phyloP scores from a whole-genome alignment of 2,888 invertebrate genomes.

The Xanthorhoe designata region DNA sequence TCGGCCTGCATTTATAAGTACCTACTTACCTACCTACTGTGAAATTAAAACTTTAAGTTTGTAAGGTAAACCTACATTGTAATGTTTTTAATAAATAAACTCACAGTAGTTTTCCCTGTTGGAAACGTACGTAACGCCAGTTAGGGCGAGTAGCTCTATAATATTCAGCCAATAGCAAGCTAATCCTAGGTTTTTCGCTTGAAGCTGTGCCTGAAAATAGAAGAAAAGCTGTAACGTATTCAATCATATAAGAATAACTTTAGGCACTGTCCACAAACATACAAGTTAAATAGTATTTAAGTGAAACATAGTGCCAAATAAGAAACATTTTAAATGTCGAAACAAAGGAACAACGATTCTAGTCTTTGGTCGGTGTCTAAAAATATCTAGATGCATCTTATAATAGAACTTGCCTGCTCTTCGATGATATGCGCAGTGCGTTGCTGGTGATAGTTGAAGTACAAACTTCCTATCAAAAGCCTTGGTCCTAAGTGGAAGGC shows the following conservation, averaged over 20 bases:
- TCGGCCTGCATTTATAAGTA: too few species aligned
- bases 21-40: too few species aligned
- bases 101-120: constrained; percentile 98
- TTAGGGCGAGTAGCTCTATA: constrained; percentile 93
- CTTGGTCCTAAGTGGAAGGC: constrained; percentile 97
- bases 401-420: constrained; percentile 67
- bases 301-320: too few species aligned
- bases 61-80: background rate
- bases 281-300: too few species aligned
- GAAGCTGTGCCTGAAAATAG: constrained; percentile 75
- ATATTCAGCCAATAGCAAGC: constrained; percentile 93
- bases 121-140: constrained; percentile 96
- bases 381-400: constrained; percentile 6
- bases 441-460: constrained; percentile 92
- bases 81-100: constrained; percentile 64
- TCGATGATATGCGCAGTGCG: constrained; percentile 86
- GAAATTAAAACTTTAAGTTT: too few species aligned
- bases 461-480: constrained; percentile 94
- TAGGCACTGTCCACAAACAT: too few species aligned
- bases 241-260: too few species aligned
- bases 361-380: constrained; percentile 8
- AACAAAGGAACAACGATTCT: constrained; percentile 2
- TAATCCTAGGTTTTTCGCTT: constrained; percentile 87
- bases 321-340: too few species aligned
- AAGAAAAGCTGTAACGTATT: background rate